Evolutionary conservation across 1,140 invertebrate genomes (phyloP), one percentile per base, ranked within the genome.

Genomic region (Gryllus bimaculatus): DNA sequence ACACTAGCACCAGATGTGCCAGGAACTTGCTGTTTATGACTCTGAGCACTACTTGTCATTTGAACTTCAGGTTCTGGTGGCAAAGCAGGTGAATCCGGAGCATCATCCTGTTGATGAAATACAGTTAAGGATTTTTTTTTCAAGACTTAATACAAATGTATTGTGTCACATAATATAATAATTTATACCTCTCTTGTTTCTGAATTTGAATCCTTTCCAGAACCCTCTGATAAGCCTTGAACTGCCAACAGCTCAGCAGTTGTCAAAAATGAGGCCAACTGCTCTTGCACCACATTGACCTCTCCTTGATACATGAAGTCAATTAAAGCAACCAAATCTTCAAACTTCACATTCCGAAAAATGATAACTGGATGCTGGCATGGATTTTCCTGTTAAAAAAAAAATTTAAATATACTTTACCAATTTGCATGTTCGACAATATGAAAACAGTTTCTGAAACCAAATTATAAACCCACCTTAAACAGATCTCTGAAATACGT

Each of bases 351-450:
- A 85, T 95, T 94, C 83, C 92, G 90, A 83, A 96, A 93, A 86
- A 95, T 94, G 80, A 96, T 93, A 73, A 96, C 92, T 79, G 94
- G 94, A 88, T 95, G 94, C 81, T 93, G 91, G 83, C 93, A 94
- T 48, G 93, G 93, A 86, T 94, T 94, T 85, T 94, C 93, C 88
- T 90, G 80, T 21, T n/a, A n/a, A 86, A 86, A 79, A 83, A 73
- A 80, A 81, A 81, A 75, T 74, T 78, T 78, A 8, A 79, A 75
- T 20, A 79, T 81, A 66, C 54, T 66, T 66, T 66, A 66, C 2
- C 18, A 3, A 10, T 79, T 39, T 20, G 12, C 54, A 54, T 21
- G 48, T 26, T 54, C 15, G 6, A 78, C 47, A 75, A 21, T 48
- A 74, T 75, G 7, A 21, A 18, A 47, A 12, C 12, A 21, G 2